Evolutionary conservation across 2,888 invertebrate genomes (phyloP).

Genomic region (Malacosoma neustria): DNA sequence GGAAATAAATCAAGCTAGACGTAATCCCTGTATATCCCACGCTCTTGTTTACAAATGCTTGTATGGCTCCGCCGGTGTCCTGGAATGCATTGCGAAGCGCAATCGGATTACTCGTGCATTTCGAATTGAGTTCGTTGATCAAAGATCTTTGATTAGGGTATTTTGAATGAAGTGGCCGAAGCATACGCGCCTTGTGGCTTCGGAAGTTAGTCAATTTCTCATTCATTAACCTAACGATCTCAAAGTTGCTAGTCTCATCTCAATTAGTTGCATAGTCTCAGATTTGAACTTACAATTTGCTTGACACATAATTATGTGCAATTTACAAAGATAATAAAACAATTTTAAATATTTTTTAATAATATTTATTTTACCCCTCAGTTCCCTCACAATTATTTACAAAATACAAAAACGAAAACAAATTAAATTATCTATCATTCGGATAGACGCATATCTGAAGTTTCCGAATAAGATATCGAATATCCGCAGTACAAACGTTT

Average conservation of each 20-base stretch:
- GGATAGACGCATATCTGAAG: slow-evolving; percentile 1
- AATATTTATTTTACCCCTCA: slow-evolving; percentile 60
- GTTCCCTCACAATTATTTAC: slow-evolving; percentile 64
- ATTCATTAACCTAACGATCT: too few relatives aligned
- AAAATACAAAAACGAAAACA: slow-evolving; percentile 49
- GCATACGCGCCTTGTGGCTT: too few relatives aligned
- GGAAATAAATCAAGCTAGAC: background rate
- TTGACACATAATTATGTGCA: too few relatives aligned
- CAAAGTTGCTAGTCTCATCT: too few relatives aligned
- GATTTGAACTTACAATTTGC: too few relatives aligned
- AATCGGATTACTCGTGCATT: background rate
- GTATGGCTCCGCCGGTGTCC: background rate
- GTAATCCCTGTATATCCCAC: background rate
- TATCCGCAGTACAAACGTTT: background rate
- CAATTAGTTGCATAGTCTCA: too few relatives aligned
- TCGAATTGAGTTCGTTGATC: background rate
- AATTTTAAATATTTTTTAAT: slow-evolving; percentile 30
- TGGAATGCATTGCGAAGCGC: background rate
- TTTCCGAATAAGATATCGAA: slow-evolving; percentile 13
- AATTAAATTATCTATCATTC: slow-evolving; percentile 8
- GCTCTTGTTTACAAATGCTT: background rate
- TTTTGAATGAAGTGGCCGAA: too few relatives aligned
- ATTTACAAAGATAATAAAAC: slow-evolving; percentile 9
- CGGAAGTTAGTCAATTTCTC: too few relatives aligned
- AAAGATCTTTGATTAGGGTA: background rate